Conservation (phyloP, 2,888 invertebrate genomes). For the Lottia gigantea region DNA sequence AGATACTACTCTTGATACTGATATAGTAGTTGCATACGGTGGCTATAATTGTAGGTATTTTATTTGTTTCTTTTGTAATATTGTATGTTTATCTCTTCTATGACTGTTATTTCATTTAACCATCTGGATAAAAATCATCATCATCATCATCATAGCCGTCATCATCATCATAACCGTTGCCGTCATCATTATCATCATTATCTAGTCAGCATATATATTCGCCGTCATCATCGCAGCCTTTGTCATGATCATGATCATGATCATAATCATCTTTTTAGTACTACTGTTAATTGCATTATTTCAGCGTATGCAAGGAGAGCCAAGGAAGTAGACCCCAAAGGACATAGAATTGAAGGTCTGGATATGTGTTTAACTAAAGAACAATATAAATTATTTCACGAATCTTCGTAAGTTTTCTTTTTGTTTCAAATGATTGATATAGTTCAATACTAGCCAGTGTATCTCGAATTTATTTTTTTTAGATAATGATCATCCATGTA, state of each 20-base stretch:
- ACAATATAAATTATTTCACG: neutral
- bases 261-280: no score
- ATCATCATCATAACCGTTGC: no score
- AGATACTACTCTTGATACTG: neutral
- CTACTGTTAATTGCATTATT: neutral
- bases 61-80: neutral
- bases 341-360: neutral
- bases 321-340: neutral
- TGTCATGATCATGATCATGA: no score
- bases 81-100: neutral
- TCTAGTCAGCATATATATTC: no score
- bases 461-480: no score
- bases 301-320: neutral
- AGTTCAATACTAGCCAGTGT: neutral
- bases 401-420: neutral
- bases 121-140: no score
- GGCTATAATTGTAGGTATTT: neutral
- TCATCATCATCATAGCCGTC: no score
- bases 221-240: no score
- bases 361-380: neutral
- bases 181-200: no score
- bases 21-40: neutral
- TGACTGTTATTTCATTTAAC: no score
- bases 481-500: no score
- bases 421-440: no score